Conservation (phyloP, 2,888 invertebrate species). For the Lampropteryx suffumata region DNA sequence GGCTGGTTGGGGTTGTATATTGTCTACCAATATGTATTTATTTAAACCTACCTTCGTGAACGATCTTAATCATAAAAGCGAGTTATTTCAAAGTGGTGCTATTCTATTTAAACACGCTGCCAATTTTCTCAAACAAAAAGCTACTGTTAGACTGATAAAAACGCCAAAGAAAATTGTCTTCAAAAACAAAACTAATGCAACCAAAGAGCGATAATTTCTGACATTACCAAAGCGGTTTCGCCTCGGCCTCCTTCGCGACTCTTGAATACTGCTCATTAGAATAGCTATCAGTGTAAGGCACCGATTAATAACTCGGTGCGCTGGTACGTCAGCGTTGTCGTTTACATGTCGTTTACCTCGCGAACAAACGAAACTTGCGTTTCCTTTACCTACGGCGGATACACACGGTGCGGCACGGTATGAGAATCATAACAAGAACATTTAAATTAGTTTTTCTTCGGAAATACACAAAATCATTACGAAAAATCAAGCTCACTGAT, state of each 20-base stretch:
- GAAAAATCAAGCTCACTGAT: too few species aligned
- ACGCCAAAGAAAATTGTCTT: conserved; percentile 25
- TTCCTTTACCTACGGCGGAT: conserved; percentile 44
- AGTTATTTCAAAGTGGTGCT: too few species aligned
- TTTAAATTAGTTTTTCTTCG: too few species aligned
- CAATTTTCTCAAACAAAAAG: too few species aligned
- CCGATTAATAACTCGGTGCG: conserved; percentile 76
- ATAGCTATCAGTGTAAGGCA: conserved; percentile 78
- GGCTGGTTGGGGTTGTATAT: too few species aligned
- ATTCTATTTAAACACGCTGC: too few species aligned
- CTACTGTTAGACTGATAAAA: not conserved
- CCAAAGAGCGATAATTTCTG: conserved; percentile 35
- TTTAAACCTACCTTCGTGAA: too few species aligned
- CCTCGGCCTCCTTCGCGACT: conserved; percentile 76
- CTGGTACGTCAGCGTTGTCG: conserved; percentile 68
- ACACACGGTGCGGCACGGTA: conserved; percentile 8
- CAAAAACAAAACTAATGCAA: conserved; percentile 39
- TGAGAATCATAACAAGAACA: not conserved
- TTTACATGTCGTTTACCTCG: conserved; percentile 80
- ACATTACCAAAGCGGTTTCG: conserved; percentile 59
- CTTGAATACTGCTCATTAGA: conserved; percentile 74
- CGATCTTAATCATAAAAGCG: too few species aligned
- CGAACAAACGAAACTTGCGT: conserved; percentile 48
- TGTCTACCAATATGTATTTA: too few species aligned
- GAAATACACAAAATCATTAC: too few species aligned